A percentile compares a stretch with the other conserved stretches of the same genome.
These are phyloP conservation scores for Chaetophractus vellerosus DNA, from an alignment of 2,797 vertebrate species.

Conservation along the genomic window DNA sequence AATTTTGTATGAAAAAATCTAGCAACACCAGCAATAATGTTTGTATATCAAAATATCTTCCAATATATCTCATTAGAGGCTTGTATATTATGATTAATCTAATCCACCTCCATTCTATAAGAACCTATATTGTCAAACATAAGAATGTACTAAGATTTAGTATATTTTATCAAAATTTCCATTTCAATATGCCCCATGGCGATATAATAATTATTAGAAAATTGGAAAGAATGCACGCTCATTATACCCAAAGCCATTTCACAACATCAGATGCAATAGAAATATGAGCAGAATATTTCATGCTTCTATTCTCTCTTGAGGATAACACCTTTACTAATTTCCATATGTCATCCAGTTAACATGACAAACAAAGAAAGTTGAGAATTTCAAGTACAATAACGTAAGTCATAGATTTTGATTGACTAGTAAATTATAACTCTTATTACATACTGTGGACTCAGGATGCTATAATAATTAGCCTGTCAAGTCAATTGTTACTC, in stretches of 20 bases:
- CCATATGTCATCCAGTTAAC: conserved; percentile 79
- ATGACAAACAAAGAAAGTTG: conserved; percentile 74
- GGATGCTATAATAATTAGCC: conserved; percentile 86
- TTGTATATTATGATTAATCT: conserved; percentile 11
- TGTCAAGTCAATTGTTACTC: conserved; percentile 85
- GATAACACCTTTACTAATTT: conserved; percentile 78
- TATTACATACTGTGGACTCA: conserved; percentile 77
- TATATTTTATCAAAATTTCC: conserved; percentile 41
- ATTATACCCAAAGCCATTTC: conserved; percentile 20
- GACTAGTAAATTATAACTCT: conserved; percentile 82
- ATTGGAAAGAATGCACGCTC: conserved; percentile 33
- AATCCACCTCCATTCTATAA: neutral
- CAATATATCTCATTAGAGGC: neutral
- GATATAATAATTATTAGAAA: conserved; percentile 64
- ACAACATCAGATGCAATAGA: conserved; percentile 25
- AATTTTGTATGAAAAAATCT: neutral
- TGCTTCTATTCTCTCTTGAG: conserved; percentile 73
- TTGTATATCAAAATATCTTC: neutral
- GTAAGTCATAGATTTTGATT: conserved; percentile 83
- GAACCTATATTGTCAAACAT: neutral
- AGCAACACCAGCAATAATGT: neutral
- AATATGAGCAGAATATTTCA: conserved; percentile 68
- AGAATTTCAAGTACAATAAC: conserved; percentile 77
- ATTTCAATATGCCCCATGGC: conserved; percentile 9
- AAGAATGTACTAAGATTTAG: neutral